Percentiles rank a stretch among this genome's conserved stretches.
These are phyloP conservation scores for Astropecten irregularis DNA, from an alignment of 53 echinoderm and acorn worm genomes.

Conservation along the genomic window DNA sequence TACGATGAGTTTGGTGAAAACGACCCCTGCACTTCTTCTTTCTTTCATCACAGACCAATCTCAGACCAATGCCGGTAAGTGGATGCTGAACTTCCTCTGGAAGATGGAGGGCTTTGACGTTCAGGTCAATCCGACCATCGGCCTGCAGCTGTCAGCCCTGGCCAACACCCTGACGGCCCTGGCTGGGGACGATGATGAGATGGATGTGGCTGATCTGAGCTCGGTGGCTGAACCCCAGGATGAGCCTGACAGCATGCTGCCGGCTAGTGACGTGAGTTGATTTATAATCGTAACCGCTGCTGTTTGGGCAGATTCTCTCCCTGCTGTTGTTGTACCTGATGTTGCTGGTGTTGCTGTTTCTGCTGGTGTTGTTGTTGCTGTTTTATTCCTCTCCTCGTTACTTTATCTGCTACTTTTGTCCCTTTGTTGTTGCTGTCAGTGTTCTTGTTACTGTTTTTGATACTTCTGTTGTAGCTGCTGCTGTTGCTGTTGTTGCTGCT, in stretches of 20 bases:
- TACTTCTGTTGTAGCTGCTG: too few relatives aligned
- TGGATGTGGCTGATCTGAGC: conserved; percentile 92
- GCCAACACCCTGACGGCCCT: conserved; percentile 88
- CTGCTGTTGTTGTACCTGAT: too few relatives aligned
- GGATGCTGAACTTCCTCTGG: conserved; percentile 92
- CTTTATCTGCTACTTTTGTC: too few relatives aligned
- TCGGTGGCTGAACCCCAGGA: conserved; percentile 84
- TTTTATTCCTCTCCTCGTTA: too few relatives aligned
- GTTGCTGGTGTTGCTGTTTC: too few relatives aligned
- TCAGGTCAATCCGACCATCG: conserved; percentile 88
- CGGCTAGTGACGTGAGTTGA: neutral
- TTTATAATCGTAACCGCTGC: neutral
- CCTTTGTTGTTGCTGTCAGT: too few relatives aligned
- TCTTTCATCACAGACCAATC: neutral
- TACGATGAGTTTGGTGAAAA: too few relatives aligned
- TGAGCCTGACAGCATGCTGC: conserved; percentile 29
- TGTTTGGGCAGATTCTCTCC: too few relatives aligned
- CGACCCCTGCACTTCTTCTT: too few relatives aligned
- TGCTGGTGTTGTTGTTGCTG: too few relatives aligned
- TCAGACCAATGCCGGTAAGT: conserved; percentile 60
- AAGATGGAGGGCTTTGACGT: conserved; percentile 93
- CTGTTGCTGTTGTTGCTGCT: too few relatives aligned
- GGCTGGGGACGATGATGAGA: conserved; percentile 85
- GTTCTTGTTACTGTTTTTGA: too few relatives aligned
- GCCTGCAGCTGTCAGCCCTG: conserved; percentile 88